Conservation (phyloP, 2,888 invertebrate genomes). For the Notodonta dromedarius region DNA sequence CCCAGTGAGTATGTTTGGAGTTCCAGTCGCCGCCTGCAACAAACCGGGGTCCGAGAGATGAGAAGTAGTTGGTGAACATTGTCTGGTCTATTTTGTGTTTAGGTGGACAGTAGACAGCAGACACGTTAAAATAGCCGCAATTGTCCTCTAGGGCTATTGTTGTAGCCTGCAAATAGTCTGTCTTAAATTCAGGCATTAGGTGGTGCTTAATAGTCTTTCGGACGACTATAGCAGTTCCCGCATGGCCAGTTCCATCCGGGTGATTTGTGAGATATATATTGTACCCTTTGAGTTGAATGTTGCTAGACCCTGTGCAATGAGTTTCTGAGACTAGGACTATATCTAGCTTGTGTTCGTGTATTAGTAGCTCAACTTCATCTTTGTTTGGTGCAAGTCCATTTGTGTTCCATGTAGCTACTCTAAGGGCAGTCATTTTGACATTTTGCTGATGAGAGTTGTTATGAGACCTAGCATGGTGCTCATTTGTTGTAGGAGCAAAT, state of each 20-base stretch:
- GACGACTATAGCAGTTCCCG: constrained; percentile 20
- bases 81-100: constrained; percentile 19
- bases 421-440: constrained; percentile 7
- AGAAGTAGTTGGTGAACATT: constrained; percentile 7
- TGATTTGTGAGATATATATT: constrained; percentile 16
- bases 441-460: constrained; percentile 8
- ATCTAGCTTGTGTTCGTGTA: constrained; percentile 19
- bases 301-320: constrained; percentile 10
- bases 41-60: constrained; percentile 12
- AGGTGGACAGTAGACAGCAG: constrained; percentile 30
- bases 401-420: constrained; percentile 23
- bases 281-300: constrained; percentile 12
- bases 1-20: constrained; percentile 26
- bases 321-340: constrained; percentile 24
- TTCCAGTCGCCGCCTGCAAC: constrained; percentile 29
- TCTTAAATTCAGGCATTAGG: background rate
- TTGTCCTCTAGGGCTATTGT: constrained; percentile 14
- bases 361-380: constrained; percentile 15
- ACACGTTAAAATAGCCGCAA: constrained; percentile 12
- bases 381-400: constrained; percentile 23
- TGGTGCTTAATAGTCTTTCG: constrained; percentile 17
- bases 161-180: constrained; percentile 23
- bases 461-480: constrained; percentile 16
- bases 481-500: constrained; percentile 18
- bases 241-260: constrained; percentile 27